These are phyloP conservation scores for Cydia strobilella DNA, from an alignment of 1,140 invertebrate species.

Conservation along the genomic window DNA sequence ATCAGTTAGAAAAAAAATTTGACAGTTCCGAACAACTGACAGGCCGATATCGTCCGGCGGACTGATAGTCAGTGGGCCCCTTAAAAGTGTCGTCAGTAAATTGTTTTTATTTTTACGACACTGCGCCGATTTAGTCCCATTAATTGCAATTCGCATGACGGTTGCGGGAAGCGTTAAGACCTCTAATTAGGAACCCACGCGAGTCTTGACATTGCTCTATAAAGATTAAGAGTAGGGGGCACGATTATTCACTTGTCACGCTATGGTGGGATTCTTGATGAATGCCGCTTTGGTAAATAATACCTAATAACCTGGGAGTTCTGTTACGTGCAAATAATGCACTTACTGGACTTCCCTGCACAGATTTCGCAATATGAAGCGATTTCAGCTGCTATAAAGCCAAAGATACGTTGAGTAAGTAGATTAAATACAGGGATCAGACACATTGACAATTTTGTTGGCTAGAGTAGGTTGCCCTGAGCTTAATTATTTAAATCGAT, in stretches of 20 bases:
- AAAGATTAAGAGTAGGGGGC: constrained; percentile 24
- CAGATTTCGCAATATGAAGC: too few species aligned
- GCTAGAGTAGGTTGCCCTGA: too few species aligned
- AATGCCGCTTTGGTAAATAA: not conserved
- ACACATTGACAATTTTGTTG: too few species aligned
- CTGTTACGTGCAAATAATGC: not conserved
- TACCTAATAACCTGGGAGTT: not conserved
- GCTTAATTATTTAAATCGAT: too few species aligned
- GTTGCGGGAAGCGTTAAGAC: constrained; percentile 16
- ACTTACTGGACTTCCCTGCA: not conserved
- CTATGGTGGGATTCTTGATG: not conserved
- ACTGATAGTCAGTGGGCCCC: too few species aligned
- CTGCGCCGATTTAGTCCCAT: not conserved
- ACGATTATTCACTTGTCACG: constrained; percentile 27
- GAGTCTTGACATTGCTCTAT: constrained; percentile 27
- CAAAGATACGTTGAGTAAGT: too few species aligned
- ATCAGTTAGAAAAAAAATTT: too few species aligned
- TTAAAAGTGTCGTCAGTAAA: not conserved
- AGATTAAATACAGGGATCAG: too few species aligned
- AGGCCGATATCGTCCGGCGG: too few species aligned
- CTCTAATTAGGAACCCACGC: constrained; percentile 25
- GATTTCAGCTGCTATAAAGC: too few species aligned
- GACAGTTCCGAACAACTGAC: too few species aligned
- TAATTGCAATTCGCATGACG: constrained; percentile 22
- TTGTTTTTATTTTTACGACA: constrained; percentile 7